Evolutionary conservation across 2,113 vertebrate species (phyloP), one percentile per base, ranked within the genome.

Genomic region (Tetraodon nigroviridis): DNA sequence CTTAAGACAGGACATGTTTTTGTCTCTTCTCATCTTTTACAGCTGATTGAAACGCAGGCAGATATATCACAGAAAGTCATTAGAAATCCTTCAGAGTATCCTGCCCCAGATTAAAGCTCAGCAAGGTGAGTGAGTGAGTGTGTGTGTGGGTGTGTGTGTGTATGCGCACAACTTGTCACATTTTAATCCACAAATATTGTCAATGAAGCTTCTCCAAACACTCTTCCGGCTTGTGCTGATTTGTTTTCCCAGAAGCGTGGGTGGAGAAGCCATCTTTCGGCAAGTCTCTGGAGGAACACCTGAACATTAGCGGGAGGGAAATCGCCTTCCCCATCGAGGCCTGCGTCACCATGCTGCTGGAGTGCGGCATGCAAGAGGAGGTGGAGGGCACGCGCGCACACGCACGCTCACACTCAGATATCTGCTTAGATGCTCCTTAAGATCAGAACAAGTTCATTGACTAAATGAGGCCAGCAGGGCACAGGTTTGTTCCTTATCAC

Each of bases 31-130:
- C 49, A 37, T 12, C 86, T 27, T 73, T 56, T 58, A 1, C 83
- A 98, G 97, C 89, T 99, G 68, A 97, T 99, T 81, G 95, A 98
- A 87, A 93, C 94, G 29, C 97, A 99, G 83, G 94, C 95, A 0
- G 97, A 99, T n/a, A 61, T 98, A 96, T 85, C 97, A 99, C 81
- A 91, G 91, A 81, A 98, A 98, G 73, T 98, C 95, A 40, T 78
- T 99, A 81, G 93, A 92, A 0, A 94, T 99, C 56, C 77, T 99
- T 79, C 94, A 96, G 85, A 92, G 83, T 2, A 87, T 99, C 75
- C 81, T 99, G 90, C 97, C 97, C 41, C 95, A 97, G 78, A 98
- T 98, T 79, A 98, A 97, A 91, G 97, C 97, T 62, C 96, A 99
- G 75, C 96, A 98, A 89, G 96, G 97, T 98, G 84, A 93, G 93